phyloP scores from a whole-genome alignment of 2,888 invertebrate genomes.

The Ichneumoninae sp. region DNA sequence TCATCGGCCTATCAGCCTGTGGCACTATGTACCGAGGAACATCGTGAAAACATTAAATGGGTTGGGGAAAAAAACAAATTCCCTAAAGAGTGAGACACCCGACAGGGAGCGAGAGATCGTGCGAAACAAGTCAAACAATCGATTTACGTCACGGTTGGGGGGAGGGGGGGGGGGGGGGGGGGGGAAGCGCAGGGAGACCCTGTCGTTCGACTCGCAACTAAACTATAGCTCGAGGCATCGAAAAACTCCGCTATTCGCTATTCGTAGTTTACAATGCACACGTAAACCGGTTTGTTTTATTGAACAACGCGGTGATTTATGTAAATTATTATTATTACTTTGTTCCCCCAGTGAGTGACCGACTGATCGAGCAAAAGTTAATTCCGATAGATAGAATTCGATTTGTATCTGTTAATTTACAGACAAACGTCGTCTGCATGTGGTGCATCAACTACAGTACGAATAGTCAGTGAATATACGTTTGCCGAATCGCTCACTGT shows the following conservation, averaged over 20 bases:
- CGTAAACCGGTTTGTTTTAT: constrained; percentile 15
- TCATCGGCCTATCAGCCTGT: background rate
- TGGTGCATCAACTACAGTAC: constrained; percentile 56
- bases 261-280: background rate
- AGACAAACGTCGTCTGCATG: constrained; percentile 28
- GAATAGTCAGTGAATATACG: constrained; percentile 47
- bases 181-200: too few relatives aligned
- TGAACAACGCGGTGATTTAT: too few relatives aligned
- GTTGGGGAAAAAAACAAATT: background rate
- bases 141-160: constrained; percentile 35
- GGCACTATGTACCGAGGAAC: constrained; percentile 30
- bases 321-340: too few relatives aligned
- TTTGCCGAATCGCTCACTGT: constrained; percentile 61
- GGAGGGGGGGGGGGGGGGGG: too few relatives aligned
- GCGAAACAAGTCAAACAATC: constrained; percentile 57
- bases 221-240: constrained; percentile 18
- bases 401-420: constrained; percentile 39
- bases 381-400: constrained; percentile 18
- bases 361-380: too few relatives aligned
- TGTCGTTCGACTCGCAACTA: constrained; percentile 44
- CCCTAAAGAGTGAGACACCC: background rate
- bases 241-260: background rate
- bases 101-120: constrained; percentile 1
- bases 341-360: too few relatives aligned
- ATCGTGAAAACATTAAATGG: constrained; percentile 14